A percentile compares a stretch with the other conserved stretches of the same genome.
Conservation (phyloP, 2,888 invertebrate species). For the Yponomeuta sedellus region DNA sequence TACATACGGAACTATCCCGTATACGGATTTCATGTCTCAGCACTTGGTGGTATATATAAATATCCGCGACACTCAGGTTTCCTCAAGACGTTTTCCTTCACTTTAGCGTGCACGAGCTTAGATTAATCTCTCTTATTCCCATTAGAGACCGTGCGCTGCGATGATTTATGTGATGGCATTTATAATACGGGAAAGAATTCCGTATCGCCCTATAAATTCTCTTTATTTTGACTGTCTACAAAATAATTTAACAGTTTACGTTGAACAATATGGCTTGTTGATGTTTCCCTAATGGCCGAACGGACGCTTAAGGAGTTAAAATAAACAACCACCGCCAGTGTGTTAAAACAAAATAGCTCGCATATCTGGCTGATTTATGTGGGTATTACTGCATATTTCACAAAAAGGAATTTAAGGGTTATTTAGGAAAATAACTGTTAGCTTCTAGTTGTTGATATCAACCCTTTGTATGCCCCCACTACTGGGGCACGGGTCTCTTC, state of each 20-base stretch:
- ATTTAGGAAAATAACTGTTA: no score
- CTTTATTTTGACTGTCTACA: constrained; percentile 20
- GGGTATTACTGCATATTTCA: background rate
- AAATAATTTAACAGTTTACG: constrained; percentile 31
- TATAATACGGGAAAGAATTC: constrained; percentile 1
- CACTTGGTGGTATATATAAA: no score
- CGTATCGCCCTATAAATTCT: constrained; percentile 21
- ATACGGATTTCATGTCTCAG: no score
- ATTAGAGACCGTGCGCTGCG: background rate
- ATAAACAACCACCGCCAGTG: constrained; percentile 8
- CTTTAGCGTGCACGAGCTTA: background rate
- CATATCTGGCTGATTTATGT: constrained; percentile 25
- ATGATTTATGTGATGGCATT: background rate
- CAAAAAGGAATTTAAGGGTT: background rate
- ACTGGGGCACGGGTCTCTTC: no score
- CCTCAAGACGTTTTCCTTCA: no score
- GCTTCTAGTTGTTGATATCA: no score
- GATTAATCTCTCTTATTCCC: background rate
- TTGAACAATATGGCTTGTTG: constrained; percentile 32
- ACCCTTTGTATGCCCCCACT: no score
- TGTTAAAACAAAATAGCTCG: background rate
- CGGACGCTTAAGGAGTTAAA: constrained; percentile 1
- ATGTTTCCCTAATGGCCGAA: constrained; percentile 24
- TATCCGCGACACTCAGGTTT: no score
- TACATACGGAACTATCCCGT: no score